Evolutionary conservation across 2,797 vertebrate genomes (phyloP), one percentile per base, ranked within the genome.

Genomic region (Darevskia nairensis): DNA sequence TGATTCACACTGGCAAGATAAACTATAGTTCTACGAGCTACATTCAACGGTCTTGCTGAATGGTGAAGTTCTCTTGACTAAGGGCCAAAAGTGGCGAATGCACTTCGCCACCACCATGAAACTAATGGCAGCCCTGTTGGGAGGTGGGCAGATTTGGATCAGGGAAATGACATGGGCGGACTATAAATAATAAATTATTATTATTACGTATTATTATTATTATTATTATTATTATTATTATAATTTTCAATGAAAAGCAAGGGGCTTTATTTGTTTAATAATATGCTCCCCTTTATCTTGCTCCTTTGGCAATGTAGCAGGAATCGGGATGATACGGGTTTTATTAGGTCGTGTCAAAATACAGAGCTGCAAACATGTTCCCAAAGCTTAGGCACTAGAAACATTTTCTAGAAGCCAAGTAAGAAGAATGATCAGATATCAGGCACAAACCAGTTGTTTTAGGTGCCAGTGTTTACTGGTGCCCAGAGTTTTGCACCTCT

Each of bases 161-260:
- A 81, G 19, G n/a, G 13, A 27, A 35, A 77, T 7, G 25, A 25
- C 75, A 77, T 35, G 71, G 71, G 71, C 4, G 11, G 46, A 50
- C 2, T 50, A 50, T 50, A 50, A 50, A 50, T 50, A 46, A 46
- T 46, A 46, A 46, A 46, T 50, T 11, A 50, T 50, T 13, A 50
- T 50, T 41, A 41, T 41, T 41, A 41, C 3, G 35, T 50, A 50
- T 50, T 50, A 50, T 50, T 50, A 50, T 50, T 50, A 10, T 46
- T 46, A 41, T 41, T 41, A 41, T 41, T 41, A 41, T 41, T 41
- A 41, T 41, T 41, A 41, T 41, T 6, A 69, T 68, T 17, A 75
- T 35, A 93, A 90, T 86, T 85, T n/a, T 94, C 71, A 80, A 1
- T 61, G 35, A n/a, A 94, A 95, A 44, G 8, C 23, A 86, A 35